phyloP scores from a whole-genome alignment of 2,797 vertebrate species.

The Muscicapa comitata region DNA sequence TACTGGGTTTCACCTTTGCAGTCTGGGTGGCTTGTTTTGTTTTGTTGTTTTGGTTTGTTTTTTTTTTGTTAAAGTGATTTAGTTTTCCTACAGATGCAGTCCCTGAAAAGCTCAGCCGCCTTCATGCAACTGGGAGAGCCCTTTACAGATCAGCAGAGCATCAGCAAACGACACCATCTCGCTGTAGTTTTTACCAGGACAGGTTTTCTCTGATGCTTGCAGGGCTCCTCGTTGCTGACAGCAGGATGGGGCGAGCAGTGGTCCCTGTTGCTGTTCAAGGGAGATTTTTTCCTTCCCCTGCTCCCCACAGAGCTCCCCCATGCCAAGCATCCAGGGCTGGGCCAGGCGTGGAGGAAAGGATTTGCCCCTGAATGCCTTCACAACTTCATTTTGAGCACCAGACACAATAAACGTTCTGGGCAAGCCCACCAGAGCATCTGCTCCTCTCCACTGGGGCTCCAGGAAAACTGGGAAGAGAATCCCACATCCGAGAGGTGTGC shows the following conservation, averaged over 20 bases:
- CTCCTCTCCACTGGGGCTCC: not conserved
- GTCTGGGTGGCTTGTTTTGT: not conserved
- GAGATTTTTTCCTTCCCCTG: not conserved
- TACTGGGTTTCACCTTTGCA: not conserved
- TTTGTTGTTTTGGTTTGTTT: not conserved
- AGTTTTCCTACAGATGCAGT: not conserved
- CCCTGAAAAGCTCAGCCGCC: not conserved
- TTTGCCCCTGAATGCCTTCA: conserved; percentile 24
- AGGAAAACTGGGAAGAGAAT: not conserved
- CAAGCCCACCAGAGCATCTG: conserved; percentile 3
- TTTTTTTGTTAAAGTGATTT: not conserved
- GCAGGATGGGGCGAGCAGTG: rapidly evolving
- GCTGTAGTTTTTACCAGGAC: not conserved
- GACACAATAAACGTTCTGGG: not conserved
- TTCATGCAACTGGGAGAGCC: not conserved
- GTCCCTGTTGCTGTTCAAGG: not conserved
- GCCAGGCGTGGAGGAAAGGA: conserved; percentile 16
- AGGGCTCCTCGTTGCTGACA: not conserved
- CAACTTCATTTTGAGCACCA: conserved; percentile 1
- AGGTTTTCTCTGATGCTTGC: not conserved
- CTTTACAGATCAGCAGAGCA: not conserved
- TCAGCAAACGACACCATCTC: rapidly evolving
- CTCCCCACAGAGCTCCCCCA: not conserved
- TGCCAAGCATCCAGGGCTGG: not conserved
- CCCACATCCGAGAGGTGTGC: not conserved